Base-by-base conservation (phyloP, 2,888 invertebrate species). In the Lymantria monacha region DNA sequence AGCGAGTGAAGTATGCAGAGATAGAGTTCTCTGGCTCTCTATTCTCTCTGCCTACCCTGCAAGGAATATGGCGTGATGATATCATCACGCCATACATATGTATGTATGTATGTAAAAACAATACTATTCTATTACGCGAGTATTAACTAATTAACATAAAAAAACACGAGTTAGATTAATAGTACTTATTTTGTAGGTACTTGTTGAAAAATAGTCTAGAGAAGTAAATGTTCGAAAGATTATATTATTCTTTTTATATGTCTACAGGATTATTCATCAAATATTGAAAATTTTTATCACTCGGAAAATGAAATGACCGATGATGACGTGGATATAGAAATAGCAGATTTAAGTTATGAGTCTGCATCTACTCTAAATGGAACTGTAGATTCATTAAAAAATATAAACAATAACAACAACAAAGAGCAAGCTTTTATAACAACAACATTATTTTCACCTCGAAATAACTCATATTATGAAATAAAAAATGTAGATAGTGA, bases 281-380 rank as follows among this genome's bases (percentile, higher is more conserved):
- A 82, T 53, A 87, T 90, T 67, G 91, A 90, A 69, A 84, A 86
- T 57, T 87, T 82, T 72, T 89, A 88, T 70, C 88, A 84, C 55
- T 89, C 88, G n/a, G 89, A 92, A 79, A 91, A 90, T 85, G 92
- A 92, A 61, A 86, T 91, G 79, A 89, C 89, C 49, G 86, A 89
- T 57, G 90, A 92, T 70, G 91, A 92, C 72, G 70, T 90, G 58
- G 87, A 91, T 71, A 66, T 84, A 73, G 87, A 92, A 59, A 83
- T 85, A 37, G 79, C 80, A 13, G 87, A 87, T 52, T 61, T 77
- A 50, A 63, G 72, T 9, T 78, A 76, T 61, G 81, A 85, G 55
- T 57, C 70, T 36, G 81, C 82, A 63, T 51, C 67, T 49, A 76
- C 69, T 51, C 70, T 76, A 51, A 76, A 72, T 61, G 64, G 57